Evolutionary conservation across 2,113 vertebrate genomes (phyloP).

Genomic region (Heliornis fulica): DNA sequence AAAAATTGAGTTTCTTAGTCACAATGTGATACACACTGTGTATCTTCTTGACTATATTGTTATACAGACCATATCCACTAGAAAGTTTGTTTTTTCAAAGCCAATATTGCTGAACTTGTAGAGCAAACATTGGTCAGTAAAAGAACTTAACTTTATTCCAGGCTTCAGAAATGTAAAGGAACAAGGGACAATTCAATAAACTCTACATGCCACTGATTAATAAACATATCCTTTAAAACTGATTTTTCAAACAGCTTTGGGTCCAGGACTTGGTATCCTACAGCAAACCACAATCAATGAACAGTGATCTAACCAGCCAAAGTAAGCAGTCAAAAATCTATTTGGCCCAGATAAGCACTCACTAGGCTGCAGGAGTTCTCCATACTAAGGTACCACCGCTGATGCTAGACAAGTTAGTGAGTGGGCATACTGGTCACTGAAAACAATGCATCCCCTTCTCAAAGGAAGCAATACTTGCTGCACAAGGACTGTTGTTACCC

Average conservation of each 20-base stretch:
- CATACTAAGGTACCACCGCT: neutral
- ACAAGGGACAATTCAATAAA: neutral
- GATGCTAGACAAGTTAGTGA: neutral
- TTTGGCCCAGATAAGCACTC: slow-evolving; percentile 58
- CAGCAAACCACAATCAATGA: slow-evolving; percentile 59
- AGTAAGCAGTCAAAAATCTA: slow-evolving; percentile 65
- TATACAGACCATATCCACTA: neutral
- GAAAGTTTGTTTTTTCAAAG: neutral
- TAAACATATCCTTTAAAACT: slow-evolving; percentile 20
- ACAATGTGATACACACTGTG: neutral
- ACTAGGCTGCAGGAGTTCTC: neutral
- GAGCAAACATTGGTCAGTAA: neutral
- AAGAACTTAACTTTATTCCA: neutral
- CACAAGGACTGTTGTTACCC: neutral
- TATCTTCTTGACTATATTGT: neutral
- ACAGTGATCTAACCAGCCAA: slow-evolving; percentile 52
- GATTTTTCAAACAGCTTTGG: neutral
- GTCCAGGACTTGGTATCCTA: neutral
- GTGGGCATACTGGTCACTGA: neutral
- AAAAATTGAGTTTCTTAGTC: neutral
- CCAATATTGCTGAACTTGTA: neutral
- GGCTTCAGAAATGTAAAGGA: neutral
- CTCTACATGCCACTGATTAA: neutral
- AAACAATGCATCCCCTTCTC: neutral
- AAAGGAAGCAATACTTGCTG: neutral